Evolutionary conservation across 2,113 vertebrate genomes (phyloP), one percentile per base, ranked within the genome.

Genomic region (Leiothrix lutea): DNA sequence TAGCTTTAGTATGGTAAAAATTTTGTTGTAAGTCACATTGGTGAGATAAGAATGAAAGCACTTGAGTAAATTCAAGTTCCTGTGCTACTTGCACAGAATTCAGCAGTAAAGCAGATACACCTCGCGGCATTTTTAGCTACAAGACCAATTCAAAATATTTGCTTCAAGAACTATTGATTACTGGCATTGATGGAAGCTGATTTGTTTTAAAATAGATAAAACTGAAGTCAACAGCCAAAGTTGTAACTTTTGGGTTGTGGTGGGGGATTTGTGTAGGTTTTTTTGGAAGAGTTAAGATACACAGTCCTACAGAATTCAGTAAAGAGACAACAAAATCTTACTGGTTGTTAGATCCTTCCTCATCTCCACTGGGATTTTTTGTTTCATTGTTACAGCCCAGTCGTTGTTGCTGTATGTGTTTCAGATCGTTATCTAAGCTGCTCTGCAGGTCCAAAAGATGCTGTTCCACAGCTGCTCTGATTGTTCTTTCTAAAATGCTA

Each of bases 401-500:
- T 92, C 79, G 96, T 83, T 97, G 97, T 35, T 98, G 97, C 56
- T 98, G 97, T 93, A 97, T 94, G 38, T 97, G 97, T 94, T 98
- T 98, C 69, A 98, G 97, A 97, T 99, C 98, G 6, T 98, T 98
- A 97, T 98, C 98, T 96, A 99, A 98, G 97, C 98, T 99, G 97
- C 98, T 99, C 97, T 99, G 98, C 95, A 99, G 98, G 90, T 99
- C 98, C 18, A 98, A 98, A 94, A 99, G 98, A 94, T 99, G 99
- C 95, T 99, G 99, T 97, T 99, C 98, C 95, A 99, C 99, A 84
- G 99, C 99, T 95, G 98, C 98, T 89, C 99, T 98, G 96, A 99
- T 98, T 95, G 98, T 99, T 98, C 98, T 98, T 96, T 99, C 98
- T 89, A 99, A 98, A 96, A 99, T 98, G 62, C 99, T 99, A 96